Evolutionary conservation across 2,888 invertebrate species (phyloP).

Genomic region (Eupithecia tripunctaria): DNA sequence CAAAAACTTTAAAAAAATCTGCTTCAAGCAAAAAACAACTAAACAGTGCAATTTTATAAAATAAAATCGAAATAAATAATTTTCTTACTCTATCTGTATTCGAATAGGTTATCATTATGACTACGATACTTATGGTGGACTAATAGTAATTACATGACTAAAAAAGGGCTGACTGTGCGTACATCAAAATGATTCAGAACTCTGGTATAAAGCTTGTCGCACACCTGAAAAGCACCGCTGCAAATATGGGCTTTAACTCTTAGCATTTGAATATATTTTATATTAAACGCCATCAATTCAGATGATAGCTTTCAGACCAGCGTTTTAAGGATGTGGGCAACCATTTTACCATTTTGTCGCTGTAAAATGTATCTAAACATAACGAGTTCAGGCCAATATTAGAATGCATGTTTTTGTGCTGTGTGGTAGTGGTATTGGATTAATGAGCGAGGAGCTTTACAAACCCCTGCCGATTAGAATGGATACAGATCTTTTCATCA

Average conservation of each 20-base stretch:
- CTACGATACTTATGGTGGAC: background rate
- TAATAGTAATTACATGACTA: background rate
- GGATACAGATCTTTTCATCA: background rate
- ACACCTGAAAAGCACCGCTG: no score
- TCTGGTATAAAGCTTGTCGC: no score
- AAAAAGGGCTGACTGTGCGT: background rate
- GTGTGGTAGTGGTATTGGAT: no score
- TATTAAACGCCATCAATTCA: no score
- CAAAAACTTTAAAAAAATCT: slow-evolving; percentile 38
- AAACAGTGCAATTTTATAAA: slow-evolving; percentile 34
- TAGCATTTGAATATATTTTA: no score
- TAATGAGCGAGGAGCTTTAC: background rate
- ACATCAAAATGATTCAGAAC: background rate
- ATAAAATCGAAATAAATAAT: slow-evolving; percentile 14
- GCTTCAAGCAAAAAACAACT: slow-evolving; percentile 44
- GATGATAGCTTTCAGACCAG: no score
- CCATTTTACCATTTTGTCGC: no score
- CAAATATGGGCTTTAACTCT: no score
- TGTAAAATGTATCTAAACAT: no score
- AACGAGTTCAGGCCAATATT: no score
- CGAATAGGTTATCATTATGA: background rate
- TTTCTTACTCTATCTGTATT: background rate
- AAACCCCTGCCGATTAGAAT: background rate
- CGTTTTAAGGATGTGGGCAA: no score
- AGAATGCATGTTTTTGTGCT: no score